Evolutionary conservation across 2,797 vertebrate species (phyloP), one percentile per base, ranked within the genome.

Genomic region (Apodemus agrarius): DNA sequence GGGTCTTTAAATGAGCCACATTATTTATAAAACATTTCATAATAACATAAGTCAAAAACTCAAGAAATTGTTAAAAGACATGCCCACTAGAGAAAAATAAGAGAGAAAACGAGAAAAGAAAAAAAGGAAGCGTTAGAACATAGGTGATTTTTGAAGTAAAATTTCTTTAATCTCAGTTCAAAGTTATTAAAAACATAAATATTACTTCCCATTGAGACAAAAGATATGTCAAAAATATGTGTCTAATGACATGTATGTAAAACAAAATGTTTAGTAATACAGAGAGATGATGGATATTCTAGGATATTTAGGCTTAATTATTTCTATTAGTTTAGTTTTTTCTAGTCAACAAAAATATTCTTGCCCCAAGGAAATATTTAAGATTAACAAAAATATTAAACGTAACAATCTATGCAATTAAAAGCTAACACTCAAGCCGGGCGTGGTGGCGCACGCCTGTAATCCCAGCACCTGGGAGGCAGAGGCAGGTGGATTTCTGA

Each of bases 331-430:
- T 65, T 92, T 89, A 3, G 12, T 22, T 91, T 79, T 79, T 86
- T 63, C 17, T 86, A 57, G 19, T 54, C 4, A 54, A 97, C 40
- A 97, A 93, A 91, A 57, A 61, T 49, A 21, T 94, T 96, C n/a
- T 94, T 21, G 80, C 14, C 29, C 0, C 19, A 83, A 34, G 83
- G 14, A 80, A 88, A 40, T 75, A 90, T 75, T 72, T 57, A 13
- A 92, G 89, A 40, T 83, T 69, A 89, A 52, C 52, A 84, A 46
- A 24, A 83, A 72, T 61, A 74, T 0, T 78, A 46, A 94, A 95
- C 17, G 72, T 3, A 86, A 95, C 81, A 85, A 82, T 83, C 46
- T 91, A 52, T 49, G 24, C 34, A 78, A 34, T 92, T 69, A 95
- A 37, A 94, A 94, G 67, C 43, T 87, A 57, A 31, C 74, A 74